phyloP scores from a whole-genome alignment of 2,113 vertebrate genomes.

The Fulmarus glacialis region DNA sequence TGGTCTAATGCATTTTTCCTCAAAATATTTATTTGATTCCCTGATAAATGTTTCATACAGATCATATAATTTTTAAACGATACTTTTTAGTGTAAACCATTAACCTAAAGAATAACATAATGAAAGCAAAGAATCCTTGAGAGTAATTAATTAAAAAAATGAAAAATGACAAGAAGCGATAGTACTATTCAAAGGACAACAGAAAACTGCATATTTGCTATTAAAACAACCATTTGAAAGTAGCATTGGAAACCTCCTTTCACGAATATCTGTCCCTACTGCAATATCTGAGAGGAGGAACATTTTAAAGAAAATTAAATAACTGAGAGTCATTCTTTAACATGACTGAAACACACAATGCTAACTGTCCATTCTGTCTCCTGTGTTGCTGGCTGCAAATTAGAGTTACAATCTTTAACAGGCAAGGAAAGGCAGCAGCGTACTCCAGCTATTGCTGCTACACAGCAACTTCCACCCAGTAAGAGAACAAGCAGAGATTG shows the following conservation, averaged over 20 bases:
- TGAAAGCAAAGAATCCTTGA: background rate
- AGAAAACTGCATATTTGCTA: background rate
- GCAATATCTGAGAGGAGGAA: background rate
- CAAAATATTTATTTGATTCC: background rate
- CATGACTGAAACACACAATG: rapidly evolving
- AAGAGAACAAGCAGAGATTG: background rate
- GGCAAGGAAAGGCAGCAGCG: background rate
- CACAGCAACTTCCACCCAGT: background rate
- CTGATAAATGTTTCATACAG: background rate
- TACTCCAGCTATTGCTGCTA: background rate
- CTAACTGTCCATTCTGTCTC: background rate
- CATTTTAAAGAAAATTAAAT: background rate
- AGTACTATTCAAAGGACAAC: background rate
- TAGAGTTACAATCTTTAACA: background rate
- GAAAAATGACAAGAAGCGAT: background rate
- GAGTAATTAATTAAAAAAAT: background rate
- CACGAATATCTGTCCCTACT: background rate
- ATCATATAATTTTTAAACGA: background rate
- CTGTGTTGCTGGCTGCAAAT: background rate
- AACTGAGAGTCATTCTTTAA: background rate
- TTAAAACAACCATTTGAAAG: background rate
- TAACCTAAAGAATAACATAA: background rate
- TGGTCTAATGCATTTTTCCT: background rate
- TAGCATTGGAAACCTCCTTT: background rate
- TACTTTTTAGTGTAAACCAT: background rate